A percentile compares a stretch with the other conserved stretches of the same genome.
These are phyloP conservation scores for Xylocopa sonorina DNA, from an alignment of 1,140 invertebrate species.

Conservation along the genomic window DNA sequence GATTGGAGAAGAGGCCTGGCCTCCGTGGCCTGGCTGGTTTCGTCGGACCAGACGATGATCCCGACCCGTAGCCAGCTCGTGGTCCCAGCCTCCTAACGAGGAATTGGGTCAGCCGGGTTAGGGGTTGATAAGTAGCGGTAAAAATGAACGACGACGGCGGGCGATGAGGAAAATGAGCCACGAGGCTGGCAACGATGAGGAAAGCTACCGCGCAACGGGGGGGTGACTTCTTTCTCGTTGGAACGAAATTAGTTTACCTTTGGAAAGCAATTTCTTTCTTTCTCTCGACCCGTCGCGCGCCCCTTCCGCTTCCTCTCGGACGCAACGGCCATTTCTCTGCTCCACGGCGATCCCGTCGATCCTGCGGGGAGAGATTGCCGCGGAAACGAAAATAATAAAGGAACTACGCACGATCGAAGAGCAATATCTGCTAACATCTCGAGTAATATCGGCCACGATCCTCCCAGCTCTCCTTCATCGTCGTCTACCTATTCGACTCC, in stretches of 20 bases:
- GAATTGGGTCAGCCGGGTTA: slow-evolving; percentile 61
- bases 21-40: slow-evolving; percentile 17
- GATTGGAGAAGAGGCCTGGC: slow-evolving; percentile 61
- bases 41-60: slow-evolving; percentile 29
- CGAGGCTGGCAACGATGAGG: not conserved
- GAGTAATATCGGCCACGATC: slow-evolving; percentile 25
- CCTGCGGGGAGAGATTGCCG: slow-evolving; percentile 45
- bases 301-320: slow-evolving; percentile 53
- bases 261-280: slow-evolving; percentile 66
- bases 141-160: slow-evolving; percentile 39
- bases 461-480: slow-evolving; percentile 8
- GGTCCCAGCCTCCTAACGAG: slow-evolving; percentile 10
- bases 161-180: slow-evolving; percentile 24
- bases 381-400: slow-evolving; percentile 67
- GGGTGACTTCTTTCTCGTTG: slow-evolving; percentile 55
- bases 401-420: slow-evolving; percentile 48
- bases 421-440: slow-evolving; percentile 40
- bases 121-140: not conserved
- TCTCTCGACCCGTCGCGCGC: slow-evolving; percentile 46
- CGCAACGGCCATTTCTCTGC: slow-evolving; percentile 48
- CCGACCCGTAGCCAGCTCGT: slow-evolving; percentile 33
- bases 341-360: not conserved
- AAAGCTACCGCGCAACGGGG: slow-evolving; percentile 2
- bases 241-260: slow-evolving; percentile 70
- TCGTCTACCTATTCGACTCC: not conserved